phyloP scores from a whole-genome alignment of 2,113 vertebrate species.

The Myrmophylax atrothorax region DNA sequence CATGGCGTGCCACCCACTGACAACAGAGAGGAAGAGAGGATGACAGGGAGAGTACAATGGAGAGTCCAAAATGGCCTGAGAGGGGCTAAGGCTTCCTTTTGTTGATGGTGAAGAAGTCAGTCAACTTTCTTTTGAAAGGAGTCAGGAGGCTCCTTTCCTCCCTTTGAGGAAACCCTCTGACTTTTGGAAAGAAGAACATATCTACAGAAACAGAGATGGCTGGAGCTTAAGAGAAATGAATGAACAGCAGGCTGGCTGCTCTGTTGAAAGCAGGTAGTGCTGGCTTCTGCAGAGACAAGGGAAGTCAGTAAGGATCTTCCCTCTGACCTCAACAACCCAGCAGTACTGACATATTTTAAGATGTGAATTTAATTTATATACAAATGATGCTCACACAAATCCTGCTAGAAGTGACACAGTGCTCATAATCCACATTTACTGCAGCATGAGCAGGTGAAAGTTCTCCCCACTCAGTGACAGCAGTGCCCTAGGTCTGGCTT shows the following conservation, averaged over 20 bases:
- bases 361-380: not conserved
- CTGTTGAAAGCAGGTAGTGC: not conserved
- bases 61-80: not conserved
- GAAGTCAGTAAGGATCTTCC: not conserved
- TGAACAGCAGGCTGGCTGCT: not conserved
- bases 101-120: not conserved
- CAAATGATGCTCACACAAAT: not conserved
- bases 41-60: not conserved
- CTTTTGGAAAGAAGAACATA: not conserved
- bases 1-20: not conserved
- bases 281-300: not conserved
- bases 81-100: not conserved
- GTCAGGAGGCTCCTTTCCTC: not conserved
- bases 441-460: not conserved
- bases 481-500: not conserved
- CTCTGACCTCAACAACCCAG: not conserved
- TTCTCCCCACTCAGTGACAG: not conserved
- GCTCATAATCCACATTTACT: not conserved
- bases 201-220: not conserved
- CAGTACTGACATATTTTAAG: not conserved
- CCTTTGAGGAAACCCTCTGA: not conserved
- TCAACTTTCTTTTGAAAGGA: not conserved
- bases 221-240: not conserved
- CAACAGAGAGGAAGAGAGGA: not conserved
- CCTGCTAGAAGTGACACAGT: not conserved